phyloP scores from a whole-genome alignment of 2,888 invertebrate species.

The Lepidonotus clava region DNA sequence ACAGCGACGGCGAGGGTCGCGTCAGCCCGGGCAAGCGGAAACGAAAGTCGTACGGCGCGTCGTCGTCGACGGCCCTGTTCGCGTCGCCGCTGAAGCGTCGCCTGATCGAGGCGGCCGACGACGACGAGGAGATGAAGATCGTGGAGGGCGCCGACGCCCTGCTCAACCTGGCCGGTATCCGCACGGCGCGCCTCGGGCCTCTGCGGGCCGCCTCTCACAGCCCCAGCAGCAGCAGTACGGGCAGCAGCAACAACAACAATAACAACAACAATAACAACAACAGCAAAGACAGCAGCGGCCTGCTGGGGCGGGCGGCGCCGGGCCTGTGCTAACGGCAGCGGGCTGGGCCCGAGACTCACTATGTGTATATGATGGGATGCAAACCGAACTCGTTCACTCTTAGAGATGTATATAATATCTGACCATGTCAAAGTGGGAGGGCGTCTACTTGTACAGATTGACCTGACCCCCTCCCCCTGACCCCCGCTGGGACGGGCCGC shows the following conservation, averaged over 20 bases:
- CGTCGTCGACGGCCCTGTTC: not conserved
- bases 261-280: conserved; percentile 48
- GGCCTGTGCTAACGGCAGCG: not conserved
- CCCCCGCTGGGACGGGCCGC: too few species aligned
- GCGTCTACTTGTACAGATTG: too few species aligned
- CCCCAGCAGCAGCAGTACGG: not conserved
- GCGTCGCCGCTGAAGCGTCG: conserved; percentile 47
- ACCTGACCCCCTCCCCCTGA: too few species aligned
- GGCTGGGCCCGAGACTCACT: not conserved
- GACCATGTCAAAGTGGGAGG: too few species aligned
- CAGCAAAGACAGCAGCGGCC: not conserved
- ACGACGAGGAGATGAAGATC: conserved; percentile 83
- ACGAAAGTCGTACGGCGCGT: not conserved
- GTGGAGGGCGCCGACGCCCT: conserved; percentile 90
- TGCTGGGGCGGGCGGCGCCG: not conserved
- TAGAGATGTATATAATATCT: too few species aligned
- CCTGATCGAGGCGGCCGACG: conserved; percentile 64
- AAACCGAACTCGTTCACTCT: not conserved
- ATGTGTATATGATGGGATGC: not conserved
- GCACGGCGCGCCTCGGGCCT: conserved; percentile 55
- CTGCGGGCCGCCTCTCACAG: not conserved
- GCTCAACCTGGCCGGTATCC: conserved; percentile 87
- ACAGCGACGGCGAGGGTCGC: conserved; percentile 62
- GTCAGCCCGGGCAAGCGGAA: not conserved
- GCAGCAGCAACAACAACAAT: not conserved